Conservation (phyloP, 2,888 invertebrate genomes). For the Amitus sp. region DNA sequence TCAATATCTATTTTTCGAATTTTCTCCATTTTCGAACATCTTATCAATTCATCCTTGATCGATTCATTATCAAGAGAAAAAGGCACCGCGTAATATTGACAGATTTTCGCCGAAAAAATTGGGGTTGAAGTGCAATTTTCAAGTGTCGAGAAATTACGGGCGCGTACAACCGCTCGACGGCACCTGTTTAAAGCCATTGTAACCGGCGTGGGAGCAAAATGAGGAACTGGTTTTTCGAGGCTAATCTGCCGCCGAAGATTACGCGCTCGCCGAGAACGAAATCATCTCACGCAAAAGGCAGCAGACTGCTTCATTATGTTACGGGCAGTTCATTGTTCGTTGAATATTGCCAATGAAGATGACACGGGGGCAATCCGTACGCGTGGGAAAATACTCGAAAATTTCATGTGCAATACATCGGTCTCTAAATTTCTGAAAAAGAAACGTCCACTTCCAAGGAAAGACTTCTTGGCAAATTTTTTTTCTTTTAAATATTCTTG, state of each 20-base stretch:
- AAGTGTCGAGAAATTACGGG: constrained; percentile 2
- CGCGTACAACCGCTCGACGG: constrained; percentile 14
- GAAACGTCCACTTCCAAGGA: too few species aligned
- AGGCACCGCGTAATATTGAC: too few species aligned
- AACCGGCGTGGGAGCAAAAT: constrained; percentile 55
- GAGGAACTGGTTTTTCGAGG: constrained; percentile 52
- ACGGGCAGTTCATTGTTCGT: constrained; percentile 11
- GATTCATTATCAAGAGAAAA: too few species aligned
- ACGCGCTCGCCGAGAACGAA: constrained; percentile 28
- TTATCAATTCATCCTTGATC: too few species aligned
- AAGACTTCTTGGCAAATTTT: too few species aligned
- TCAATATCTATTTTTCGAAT: too few species aligned
- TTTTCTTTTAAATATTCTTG: too few species aligned
- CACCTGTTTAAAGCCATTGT: constrained; percentile 48
- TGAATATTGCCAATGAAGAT: constrained; percentile 25
- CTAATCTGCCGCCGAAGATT: constrained; percentile 50
- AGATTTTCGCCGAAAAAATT: too few species aligned
- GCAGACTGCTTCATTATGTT: constrained; percentile 35
- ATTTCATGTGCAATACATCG: too few species aligned
- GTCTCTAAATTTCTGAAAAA: too few species aligned
- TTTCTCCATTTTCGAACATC: too few species aligned
- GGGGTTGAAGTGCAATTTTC: constrained; percentile 21
- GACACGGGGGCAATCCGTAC: constrained; percentile 19
- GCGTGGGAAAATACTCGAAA: constrained; percentile 34
- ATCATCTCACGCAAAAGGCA: constrained; percentile 30